Base-by-base conservation (phyloP, 1,140 invertebrate species). In the Eulimnadia texana region DNA sequence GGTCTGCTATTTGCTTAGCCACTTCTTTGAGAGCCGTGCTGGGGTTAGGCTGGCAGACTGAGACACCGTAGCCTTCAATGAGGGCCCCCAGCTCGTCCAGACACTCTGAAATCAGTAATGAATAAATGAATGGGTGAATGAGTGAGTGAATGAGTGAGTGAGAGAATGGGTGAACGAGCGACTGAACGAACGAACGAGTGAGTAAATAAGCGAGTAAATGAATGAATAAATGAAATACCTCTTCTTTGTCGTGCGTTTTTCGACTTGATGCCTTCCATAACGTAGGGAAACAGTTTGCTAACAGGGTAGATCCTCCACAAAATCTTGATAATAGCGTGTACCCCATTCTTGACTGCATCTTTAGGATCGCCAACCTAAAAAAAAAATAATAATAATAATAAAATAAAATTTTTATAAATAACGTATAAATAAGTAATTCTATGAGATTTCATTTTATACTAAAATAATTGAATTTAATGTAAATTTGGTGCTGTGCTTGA, bases 171-270 rank as follows among this genome's bases (percentile, higher is more conserved):
- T n/a, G n/a, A n/a, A n/a, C n/a, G n/a, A n/a, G n/a, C n/a, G n/a
- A n/a, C n/a, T n/a, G n/a, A n/a, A n/a, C n/a, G n/a, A n/a, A n/a
- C n/a, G n/a, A n/a, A n/a, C n/a, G n/a, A n/a, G n/a, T n/a, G n/a
- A n/a, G n/a, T n/a, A n/a, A n/a, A n/a, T n/a, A n/a, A n/a, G n/a
- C n/a, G n/a, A n/a, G n/a, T n/a, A n/a, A n/a, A n/a, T n/a, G n/a
- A n/a, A n/a, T n/a, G n/a, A n/a, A n/a, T 50, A 42, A 24, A n/a
- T n/a, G n/a, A n/a, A n/a, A n/a, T n/a, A 86, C 85, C 85, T 67
- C 91, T 86, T 71, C 94, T 79, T 74, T 98, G 94, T 59, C 94
- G 80, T 3, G 94, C 87, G 76, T 98, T 98, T 74, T 98, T 98
- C 0, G 91, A 93, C 71, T 93, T 93, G 1, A 98, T 73, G 13